Conservation (phyloP, 2,888 invertebrate genomes). For the Himalopsyche japonica region DNA sequence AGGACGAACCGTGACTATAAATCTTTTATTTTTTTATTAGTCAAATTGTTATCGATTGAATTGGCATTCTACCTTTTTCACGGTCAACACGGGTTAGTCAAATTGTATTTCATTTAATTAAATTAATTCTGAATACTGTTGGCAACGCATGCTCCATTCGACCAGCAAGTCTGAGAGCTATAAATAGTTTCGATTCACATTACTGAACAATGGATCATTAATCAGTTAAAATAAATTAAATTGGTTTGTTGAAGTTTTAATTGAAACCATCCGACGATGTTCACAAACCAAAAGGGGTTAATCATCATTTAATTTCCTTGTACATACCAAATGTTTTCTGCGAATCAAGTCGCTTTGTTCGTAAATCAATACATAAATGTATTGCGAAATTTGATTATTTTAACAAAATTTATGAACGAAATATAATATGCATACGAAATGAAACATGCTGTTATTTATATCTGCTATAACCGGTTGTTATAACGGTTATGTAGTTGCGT, state of each 20-base stretch:
- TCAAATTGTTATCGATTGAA: too few species aligned
- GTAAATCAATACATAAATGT: not conserved
- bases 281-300: not conserved
- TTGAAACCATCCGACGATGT: not conserved
- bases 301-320: not conserved
- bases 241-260: not conserved
- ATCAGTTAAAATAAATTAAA: constrained; percentile 12
- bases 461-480: too few species aligned
- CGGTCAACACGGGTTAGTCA: too few species aligned
- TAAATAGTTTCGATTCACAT: not conserved
- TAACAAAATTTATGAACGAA: too few species aligned
- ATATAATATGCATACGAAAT: too few species aligned
- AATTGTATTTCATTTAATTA: too few species aligned
- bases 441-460: too few species aligned
- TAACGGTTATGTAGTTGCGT: too few species aligned
- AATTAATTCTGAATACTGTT: not conserved
- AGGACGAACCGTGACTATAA: too few species aligned
- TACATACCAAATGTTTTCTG: not conserved
- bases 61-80: too few species aligned
- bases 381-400: too few species aligned
- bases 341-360: not conserved
- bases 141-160: not conserved
- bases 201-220: constrained; percentile 6
- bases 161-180: not conserved
- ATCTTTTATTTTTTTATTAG: too few species aligned